Base-by-base conservation (phyloP, 1,140 invertebrate genomes). In the Conus ventricosus region DNA sequence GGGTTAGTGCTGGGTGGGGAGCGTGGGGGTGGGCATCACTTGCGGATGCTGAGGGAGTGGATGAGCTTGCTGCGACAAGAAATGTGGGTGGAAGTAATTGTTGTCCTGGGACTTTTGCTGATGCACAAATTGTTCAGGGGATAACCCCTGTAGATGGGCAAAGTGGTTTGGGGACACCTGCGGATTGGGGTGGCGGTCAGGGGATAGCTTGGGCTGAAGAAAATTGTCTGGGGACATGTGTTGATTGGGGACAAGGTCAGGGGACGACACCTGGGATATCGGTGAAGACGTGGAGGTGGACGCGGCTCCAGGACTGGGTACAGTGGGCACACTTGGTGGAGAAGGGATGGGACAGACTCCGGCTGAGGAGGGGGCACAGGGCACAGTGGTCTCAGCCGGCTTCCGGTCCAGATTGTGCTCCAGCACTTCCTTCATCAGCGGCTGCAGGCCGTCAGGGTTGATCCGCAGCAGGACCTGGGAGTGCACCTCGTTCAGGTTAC, bases 401-500 rank as follows among this genome's bases (percentile, higher is more conserved):
- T 90, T 89, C 78, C 92, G 92, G 71, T 92, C 92, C 53, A 94
- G 90, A 85, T 94, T 94, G 78, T 94, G 90, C 87, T 95, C 95
- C 82, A 95, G 92, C 25, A 95, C 94, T 89, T 95, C 95, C 88
- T 95, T 95, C 95, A 95, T 95, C 60, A 95, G 91, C 3, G 95
- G 95, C 91, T 95, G 94, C 84, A 95, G 94, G 55, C 94, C 94
- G 82, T 95, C 94, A 5, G 95, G 94, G 89, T 95, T 95, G 78
- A 95, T 93, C 90, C 94, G 95, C 80, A 96, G 92, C 55, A 95
- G 93, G 23, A 96, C 93, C 85, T 96, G 95, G 5, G 95, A 96
- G 90, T 96, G 96, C 76, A 95, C 94, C 91, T 96, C 96, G 88
- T 95, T 96, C 84, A 96, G 92, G 91, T 96, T 96, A 39, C 96